These are phyloP conservation scores for Zeuzera pyrina DNA, from an alignment of 2,888 invertebrate species.

Conservation along the genomic window DNA sequence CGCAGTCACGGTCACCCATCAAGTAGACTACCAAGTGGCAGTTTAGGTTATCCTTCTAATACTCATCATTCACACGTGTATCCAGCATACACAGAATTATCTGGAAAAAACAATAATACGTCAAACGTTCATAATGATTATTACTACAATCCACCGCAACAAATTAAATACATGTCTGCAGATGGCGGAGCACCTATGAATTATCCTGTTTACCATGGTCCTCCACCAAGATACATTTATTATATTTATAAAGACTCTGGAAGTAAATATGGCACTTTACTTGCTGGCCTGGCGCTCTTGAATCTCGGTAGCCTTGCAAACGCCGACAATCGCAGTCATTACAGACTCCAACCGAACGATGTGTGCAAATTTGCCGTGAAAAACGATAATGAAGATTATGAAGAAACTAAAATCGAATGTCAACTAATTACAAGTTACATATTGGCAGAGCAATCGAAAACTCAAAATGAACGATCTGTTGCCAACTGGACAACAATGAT, in stretches of 20 bases:
- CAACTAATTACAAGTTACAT: slow-evolving; percentile 16
- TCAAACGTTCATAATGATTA: slow-evolving; percentile 14
- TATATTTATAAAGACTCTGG: slow-evolving; percentile 16
- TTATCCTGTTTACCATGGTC: slow-evolving; percentile 16
- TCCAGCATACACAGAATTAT: slow-evolving; percentile 16
- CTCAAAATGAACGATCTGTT: slow-evolving; percentile 3
- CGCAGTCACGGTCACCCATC: slow-evolving; percentile 7
- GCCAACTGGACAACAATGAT: slow-evolving; percentile 8
- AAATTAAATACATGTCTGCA: slow-evolving; percentile 13
- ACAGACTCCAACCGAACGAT: slow-evolving; percentile 14
- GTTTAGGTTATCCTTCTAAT: slow-evolving; percentile 1
- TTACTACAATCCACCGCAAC: slow-evolving; percentile 17
- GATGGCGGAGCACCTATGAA: slow-evolving; percentile 11
- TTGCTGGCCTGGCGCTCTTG: slow-evolving; percentile 16
- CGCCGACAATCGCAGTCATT: slow-evolving; percentile 7
- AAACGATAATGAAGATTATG: slow-evolving; percentile 16
- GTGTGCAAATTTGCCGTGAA: slow-evolving; percentile 15
- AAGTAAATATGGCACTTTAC: slow-evolving; percentile 15
- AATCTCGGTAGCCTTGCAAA: slow-evolving; percentile 14
- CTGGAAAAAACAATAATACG: slow-evolving; percentile 14
- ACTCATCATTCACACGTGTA: slow-evolving; percentile 14
- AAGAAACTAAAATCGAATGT: slow-evolving; percentile 16
- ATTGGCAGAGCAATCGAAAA: slow-evolving; percentile 11
- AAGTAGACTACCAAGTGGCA: slow-evolving; percentile 3
- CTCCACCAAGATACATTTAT: slow-evolving; percentile 16